These are phyloP conservation scores for Danio aesculapii DNA, from an alignment of 2,797 vertebrate species.

Conservation along the genomic window DNA sequence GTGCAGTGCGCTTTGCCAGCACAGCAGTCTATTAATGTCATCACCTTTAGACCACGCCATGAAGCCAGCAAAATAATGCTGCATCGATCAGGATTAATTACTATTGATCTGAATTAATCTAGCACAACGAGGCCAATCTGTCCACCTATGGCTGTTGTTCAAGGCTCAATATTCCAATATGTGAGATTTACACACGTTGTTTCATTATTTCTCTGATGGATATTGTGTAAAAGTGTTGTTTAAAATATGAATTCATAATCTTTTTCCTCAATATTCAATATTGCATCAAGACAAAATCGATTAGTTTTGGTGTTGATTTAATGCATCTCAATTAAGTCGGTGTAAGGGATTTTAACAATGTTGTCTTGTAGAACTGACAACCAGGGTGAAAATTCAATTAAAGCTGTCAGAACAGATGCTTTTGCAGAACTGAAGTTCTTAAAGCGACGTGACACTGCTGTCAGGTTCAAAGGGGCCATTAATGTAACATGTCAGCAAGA, in stretches of 20 bases:
- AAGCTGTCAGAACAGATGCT: constrained; percentile 43
- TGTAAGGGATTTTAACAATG: constrained; percentile 41
- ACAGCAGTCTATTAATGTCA: constrained; percentile 70
- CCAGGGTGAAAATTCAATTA: constrained; percentile 40
- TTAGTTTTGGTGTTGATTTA: constrained; percentile 30
- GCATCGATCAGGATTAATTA: constrained; percentile 76
- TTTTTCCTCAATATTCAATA: not conserved
- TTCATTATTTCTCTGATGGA: constrained; percentile 35
- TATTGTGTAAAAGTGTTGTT: not conserved
- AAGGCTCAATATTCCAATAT: constrained; percentile 55
- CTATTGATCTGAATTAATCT: constrained; percentile 76
- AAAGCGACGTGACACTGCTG: constrained; percentile 21
- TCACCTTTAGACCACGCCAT: constrained; percentile 63
- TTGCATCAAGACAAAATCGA: constrained; percentile 25
- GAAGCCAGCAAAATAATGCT: constrained; percentile 59
- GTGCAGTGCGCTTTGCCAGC: constrained; percentile 49
- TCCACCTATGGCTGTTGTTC: constrained; percentile 55
- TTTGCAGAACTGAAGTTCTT: constrained; percentile 40
- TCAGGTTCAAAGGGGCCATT: constrained; percentile 29
- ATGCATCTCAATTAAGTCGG: constrained; percentile 38
- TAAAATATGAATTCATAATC: not conserved
- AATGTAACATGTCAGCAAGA: constrained; percentile 42
- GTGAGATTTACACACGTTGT: constrained; percentile 29
- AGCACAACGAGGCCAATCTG: constrained; percentile 61
- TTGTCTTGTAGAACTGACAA: constrained; percentile 45